Evolutionary conservation across 2,797 vertebrate species (phyloP).

Genomic region (Buphagus erythrorhynchus): DNA sequence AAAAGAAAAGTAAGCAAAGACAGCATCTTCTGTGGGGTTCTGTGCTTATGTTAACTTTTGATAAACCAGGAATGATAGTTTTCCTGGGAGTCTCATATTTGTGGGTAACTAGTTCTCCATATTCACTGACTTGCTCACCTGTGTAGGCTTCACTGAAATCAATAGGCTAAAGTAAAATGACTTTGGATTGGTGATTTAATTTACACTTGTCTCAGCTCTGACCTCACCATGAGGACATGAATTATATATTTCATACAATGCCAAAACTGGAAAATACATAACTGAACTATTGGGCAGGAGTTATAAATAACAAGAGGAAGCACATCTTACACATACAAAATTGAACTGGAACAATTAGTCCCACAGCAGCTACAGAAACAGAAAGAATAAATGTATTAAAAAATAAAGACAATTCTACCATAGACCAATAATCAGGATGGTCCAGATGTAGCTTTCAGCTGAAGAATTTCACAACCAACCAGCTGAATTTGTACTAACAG

Average conservation of each 20-base stretch:
- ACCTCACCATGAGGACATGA: not conserved
- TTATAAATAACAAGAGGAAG: not conserved
- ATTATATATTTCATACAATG: not conserved
- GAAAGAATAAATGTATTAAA: not conserved
- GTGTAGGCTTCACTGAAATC: constrained; percentile 34
- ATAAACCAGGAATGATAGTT: not conserved
- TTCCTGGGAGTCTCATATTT: not conserved
- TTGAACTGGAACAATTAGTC: not conserved
- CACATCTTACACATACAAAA: not conserved
- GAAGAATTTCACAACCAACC: not conserved
- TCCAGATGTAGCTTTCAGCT: not conserved
- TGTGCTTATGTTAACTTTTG: not conserved
- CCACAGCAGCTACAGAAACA: not conserved
- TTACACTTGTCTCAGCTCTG: not conserved
- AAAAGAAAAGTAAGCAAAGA: not conserved
- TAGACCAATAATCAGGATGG: not conserved
- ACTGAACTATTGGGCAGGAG: not conserved
- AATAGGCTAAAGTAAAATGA: not conserved
- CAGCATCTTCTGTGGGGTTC: not conserved
- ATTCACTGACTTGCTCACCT: constrained; percentile 21
- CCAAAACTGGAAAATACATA: not conserved
- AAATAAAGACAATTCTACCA: not conserved
- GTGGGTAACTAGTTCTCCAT: not conserved
- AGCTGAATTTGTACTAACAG: not conserved
- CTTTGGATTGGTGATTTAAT: not conserved